Base-by-base conservation (phyloP, 2,113 vertebrate species). In the Ammospiza caudacuta region DNA sequence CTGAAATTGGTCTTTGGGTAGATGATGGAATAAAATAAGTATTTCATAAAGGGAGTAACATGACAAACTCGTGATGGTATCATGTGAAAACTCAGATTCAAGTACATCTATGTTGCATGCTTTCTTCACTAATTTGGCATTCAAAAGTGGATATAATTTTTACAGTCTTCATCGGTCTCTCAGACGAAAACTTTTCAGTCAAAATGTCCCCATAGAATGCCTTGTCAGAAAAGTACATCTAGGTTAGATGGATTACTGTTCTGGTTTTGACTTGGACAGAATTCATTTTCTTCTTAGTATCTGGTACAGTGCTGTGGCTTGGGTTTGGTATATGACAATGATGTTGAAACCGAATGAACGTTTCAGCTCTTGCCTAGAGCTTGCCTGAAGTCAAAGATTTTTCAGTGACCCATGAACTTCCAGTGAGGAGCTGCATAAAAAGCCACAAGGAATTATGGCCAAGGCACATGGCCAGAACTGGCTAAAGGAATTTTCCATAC, bases 1-100 rank as follows among this genome's bases (percentile, higher is more conserved):
- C 33, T 75, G 87, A 84, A 83, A 79, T 15, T 59, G 51, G 25
- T 76, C 37, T 94, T 93, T 77, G 51, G 31, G 23, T 92, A 89
- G 17, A 35, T n/a, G 54, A 69, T 39, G 61, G 67, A 94, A 58
- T 58, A 66, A 83, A 85, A 47, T 51, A 59, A 44, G 31, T 74
- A 46, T 54, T 91, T 79, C 46, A 33, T 85, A 75, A 54, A 49
- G n/a, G 47, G 4, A 52, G 58, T 4, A 2, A 78, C 31, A 39
- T 64, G 31, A 57, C 13, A 78, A 67, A 75, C 68, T 58, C 27
- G 25, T n/a, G 25, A 37, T 41, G 12, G 25, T 16, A 83, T 49
- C 11, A 57, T 33, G 28, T 63, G 49, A 74, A 94, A 92, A 74
- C 18, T 69, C 21, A 51, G 9, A 66, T 66, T 61, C 49, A 69